Evolutionary conservation across 2,113 vertebrate species (phyloP).

Genomic region (Ailurus styani): DNA sequence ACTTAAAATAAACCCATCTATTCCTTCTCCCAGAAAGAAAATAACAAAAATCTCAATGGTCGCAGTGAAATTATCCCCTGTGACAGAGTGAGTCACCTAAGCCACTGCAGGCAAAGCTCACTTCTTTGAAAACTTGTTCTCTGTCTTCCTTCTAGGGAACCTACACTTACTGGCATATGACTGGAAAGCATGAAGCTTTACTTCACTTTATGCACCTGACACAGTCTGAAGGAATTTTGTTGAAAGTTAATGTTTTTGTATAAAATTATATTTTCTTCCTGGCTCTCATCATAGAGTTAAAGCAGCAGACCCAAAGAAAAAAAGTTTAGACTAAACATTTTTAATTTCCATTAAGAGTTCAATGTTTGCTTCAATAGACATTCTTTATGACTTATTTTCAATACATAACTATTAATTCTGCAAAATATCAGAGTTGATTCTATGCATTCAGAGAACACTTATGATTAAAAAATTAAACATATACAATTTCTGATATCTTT

Average conservation of each 20-base stretch:
- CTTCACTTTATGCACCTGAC: neutral
- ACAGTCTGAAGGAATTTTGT: neutral
- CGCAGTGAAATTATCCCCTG: neutral
- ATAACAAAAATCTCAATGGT: slow-evolving; percentile 13
- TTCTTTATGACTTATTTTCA: neutral
- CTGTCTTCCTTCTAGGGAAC: slow-evolving; percentile 32
- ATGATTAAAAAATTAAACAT: neutral
- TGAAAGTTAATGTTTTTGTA: neutral
- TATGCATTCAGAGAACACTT: neutral
- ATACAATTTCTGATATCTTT: neutral
- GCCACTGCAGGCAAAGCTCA: neutral
- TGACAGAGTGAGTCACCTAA: neutral
- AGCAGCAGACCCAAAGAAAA: neutral
- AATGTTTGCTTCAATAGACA: neutral
- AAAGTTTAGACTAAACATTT: neutral
- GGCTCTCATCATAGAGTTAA: neutral
- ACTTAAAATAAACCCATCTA: slow-evolving; percentile 43
- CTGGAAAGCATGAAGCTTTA: fast-evolving
- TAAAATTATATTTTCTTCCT: neutral
- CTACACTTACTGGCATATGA: neutral
- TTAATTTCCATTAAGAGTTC: neutral
- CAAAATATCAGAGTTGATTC: neutral
- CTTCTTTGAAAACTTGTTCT: neutral
- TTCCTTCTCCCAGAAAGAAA: slow-evolving; percentile 65
- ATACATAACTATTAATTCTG: neutral